Conservation (phyloP, 2,797 vertebrate genomes). For the Enoplosus armatus region DNA sequence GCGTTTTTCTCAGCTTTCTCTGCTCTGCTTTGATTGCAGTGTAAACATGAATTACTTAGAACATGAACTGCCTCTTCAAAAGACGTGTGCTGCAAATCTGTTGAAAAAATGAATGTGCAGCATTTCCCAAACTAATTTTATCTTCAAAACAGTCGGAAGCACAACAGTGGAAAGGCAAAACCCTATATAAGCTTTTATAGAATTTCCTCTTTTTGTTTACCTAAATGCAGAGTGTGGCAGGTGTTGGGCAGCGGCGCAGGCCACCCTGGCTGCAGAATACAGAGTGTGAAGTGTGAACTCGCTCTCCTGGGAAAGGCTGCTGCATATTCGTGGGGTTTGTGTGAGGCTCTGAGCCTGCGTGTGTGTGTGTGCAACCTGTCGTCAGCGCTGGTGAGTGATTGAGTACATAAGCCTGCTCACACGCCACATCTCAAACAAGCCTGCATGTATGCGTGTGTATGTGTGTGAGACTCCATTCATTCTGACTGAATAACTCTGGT, state of each 20-base stretch:
- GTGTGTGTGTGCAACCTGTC: conserved; percentile 57
- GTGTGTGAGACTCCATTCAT: conserved; percentile 46
- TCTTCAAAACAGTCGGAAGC: conserved; percentile 35
- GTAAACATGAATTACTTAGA: conserved; percentile 56
- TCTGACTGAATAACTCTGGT: conserved; percentile 40
- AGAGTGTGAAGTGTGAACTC: conserved; percentile 48
- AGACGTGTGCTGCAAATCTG: conserved; percentile 12
- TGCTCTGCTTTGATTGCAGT: conserved; percentile 46
- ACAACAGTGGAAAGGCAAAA: conserved; percentile 42
- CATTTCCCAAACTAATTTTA: conserved; percentile 53
- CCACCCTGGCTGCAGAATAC: conserved; percentile 51
- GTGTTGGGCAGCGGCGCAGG: conserved; percentile 45
- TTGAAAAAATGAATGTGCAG: conserved; percentile 2
- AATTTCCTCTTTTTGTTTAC: conserved; percentile 70
- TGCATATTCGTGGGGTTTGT: conserved; percentile 39
- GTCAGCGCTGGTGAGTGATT: conserved; percentile 63
- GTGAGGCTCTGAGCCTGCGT: conserved; percentile 22
- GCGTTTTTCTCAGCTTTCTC: conserved; percentile 33
- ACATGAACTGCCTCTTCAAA: conserved; percentile 24
- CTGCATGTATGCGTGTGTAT: conserved; percentile 13
- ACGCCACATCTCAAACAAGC: conserved; percentile 68
- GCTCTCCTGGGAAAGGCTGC: conserved; percentile 36
- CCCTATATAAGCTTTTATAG: conserved; percentile 46
- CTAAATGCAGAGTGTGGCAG: conserved; percentile 50
- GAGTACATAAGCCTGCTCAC: conserved; percentile 69